phyloP scores from a whole-genome alignment of 2,113 vertebrate species.

The Spheniscus mendiculus region DNA sequence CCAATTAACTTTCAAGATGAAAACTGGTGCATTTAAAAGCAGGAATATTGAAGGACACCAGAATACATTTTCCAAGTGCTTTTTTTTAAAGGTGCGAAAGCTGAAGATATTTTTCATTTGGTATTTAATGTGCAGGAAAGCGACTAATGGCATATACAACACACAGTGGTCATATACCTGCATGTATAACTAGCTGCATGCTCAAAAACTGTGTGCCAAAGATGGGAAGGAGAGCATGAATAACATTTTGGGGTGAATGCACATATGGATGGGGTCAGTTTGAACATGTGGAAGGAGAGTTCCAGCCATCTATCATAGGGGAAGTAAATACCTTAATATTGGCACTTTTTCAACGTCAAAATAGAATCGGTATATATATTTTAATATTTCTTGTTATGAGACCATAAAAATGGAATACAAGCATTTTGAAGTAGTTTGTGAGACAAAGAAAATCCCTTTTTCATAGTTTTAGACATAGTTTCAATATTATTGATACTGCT shows the following conservation, averaged over 20 bases:
- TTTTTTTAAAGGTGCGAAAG: not conserved
- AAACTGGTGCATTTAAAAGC: not conserved
- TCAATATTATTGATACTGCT: not conserved
- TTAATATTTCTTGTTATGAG: not conserved
- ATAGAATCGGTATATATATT: not conserved
- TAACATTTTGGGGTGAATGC: not conserved
- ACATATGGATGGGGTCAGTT: not conserved
- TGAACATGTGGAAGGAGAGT: not conserved
- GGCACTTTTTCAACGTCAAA: not conserved
- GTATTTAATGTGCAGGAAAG: not conserved
- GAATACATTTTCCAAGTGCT: not conserved
- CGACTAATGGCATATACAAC: not conserved
- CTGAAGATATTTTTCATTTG: not conserved
- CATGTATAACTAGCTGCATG: not conserved
- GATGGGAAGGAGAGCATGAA: not conserved
- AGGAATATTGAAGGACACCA: not conserved
- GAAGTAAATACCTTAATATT: not conserved
- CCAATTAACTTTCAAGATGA: not conserved
- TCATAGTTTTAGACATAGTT: not conserved
- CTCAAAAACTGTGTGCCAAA: not conserved
- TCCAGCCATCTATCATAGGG: constrained; percentile 17
- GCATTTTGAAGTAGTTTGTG: not conserved
- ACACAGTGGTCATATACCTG: not conserved
- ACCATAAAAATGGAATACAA: not conserved
- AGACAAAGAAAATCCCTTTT: not conserved